phyloP scores from a whole-genome alignment of 2,888 invertebrate genomes.

The Reticulitermes lucifugus region DNA sequence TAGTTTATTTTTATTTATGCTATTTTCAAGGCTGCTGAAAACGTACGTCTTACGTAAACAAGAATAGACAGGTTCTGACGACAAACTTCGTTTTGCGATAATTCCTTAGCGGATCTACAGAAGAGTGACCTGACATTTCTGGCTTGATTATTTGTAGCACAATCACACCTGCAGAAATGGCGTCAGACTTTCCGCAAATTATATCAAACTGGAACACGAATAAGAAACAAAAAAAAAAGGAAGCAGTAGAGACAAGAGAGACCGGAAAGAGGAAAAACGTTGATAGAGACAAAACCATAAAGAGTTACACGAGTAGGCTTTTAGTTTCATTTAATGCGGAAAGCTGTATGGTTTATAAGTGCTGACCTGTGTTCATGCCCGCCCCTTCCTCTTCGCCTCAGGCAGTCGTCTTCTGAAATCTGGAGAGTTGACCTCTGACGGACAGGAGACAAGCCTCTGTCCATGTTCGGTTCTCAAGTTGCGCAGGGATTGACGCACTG shows the following conservation, averaged over 20 bases:
- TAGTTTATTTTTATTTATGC: too few species aligned
- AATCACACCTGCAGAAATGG: too few species aligned
- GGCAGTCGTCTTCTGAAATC: neutral
- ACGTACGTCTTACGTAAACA: too few species aligned
- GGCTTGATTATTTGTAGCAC: too few species aligned
- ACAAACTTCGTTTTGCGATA: too few species aligned
- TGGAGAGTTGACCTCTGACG: constrained; percentile 23
- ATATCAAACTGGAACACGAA: neutral
- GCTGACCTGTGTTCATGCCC: constrained; percentile 32
- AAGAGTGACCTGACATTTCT: too few species aligned
- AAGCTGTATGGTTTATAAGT: constrained; percentile 33
- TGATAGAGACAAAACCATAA: constrained; percentile 29
- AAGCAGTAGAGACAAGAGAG: neutral
- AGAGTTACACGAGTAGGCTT: constrained; percentile 44
- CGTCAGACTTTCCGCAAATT: neutral
- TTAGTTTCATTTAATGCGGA: constrained; percentile 44
- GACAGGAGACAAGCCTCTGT: constrained; percentile 2
- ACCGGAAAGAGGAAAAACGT: neutral
- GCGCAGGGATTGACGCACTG: constrained; percentile 11
- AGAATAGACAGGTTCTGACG: too few species aligned
- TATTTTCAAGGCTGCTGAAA: too few species aligned
- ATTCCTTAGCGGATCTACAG: too few species aligned
- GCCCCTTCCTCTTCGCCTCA: neutral
- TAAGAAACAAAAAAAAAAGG: neutral
- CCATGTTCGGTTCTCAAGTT: neutral